phyloP scores from a whole-genome alignment of 2,888 invertebrate species.

The Rhamnusium bicolor region DNA sequence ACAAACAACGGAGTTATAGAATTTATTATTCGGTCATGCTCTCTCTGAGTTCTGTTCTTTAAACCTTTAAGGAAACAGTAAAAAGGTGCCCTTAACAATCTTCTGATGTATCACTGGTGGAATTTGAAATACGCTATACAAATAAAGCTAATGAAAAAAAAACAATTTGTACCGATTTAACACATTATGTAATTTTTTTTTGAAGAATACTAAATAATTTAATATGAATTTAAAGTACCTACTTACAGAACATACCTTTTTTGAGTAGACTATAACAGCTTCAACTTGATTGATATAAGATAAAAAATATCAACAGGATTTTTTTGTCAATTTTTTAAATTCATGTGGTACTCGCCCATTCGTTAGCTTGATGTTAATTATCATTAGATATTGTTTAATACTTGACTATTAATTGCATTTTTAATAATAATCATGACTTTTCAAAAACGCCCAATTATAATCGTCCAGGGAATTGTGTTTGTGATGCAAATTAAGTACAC shows the following conservation, averaged over 20 bases:
- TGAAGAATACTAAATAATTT: not conserved
- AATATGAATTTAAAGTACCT: not conserved
- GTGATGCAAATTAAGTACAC: constrained; percentile 3
- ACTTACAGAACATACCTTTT: not conserved
- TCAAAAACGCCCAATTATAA: constrained; percentile 2
- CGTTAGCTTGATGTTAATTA: constrained; percentile 9
- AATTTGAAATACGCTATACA: too few species aligned
- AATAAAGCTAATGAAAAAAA: too few species aligned
- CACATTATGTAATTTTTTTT: too few species aligned
- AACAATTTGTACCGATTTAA: too few species aligned
- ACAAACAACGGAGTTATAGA: too few species aligned
- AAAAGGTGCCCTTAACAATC: too few species aligned
- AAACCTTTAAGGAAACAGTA: too few species aligned
- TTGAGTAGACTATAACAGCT: not conserved
- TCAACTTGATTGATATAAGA: not conserved
- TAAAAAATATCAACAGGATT: not conserved
- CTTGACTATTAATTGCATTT: constrained; percentile 4
- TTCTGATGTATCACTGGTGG: too few species aligned
- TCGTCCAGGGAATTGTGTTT: not conserved
- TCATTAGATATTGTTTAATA: constrained; percentile 19
- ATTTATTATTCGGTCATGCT: too few species aligned
- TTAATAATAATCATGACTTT: constrained; percentile 6
- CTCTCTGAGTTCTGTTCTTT: too few species aligned
- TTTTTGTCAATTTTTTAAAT: not conserved
- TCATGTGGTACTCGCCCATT: constrained; percentile 14